phyloP scores from a whole-genome alignment of 1,140 invertebrate species.

The Aphelenchoides fujianensis region DNA sequence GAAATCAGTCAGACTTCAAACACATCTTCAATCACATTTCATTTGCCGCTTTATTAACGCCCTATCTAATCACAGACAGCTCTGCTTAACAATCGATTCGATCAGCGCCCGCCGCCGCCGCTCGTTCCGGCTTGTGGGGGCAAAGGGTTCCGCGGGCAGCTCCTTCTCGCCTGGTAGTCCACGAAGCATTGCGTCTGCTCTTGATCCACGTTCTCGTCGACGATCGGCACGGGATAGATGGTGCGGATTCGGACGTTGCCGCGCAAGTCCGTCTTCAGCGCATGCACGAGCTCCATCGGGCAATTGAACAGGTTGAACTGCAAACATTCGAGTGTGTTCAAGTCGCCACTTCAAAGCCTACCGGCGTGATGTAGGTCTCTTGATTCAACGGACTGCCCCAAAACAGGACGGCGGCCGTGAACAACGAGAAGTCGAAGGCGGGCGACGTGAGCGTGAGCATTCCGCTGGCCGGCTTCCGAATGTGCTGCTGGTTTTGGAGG shows the following conservation, averaged over 20 bases:
- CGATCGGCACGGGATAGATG: neutral
- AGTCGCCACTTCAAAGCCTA: neutral
- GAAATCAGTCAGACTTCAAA: no score
- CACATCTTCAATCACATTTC: no score
- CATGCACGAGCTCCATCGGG: neutral
- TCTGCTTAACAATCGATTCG: no score
- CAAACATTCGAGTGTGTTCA: neutral
- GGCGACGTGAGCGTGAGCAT: neutral
- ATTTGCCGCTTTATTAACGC: no score
- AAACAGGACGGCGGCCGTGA: neutral
- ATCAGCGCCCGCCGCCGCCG: no score
- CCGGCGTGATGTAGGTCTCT: neutral
- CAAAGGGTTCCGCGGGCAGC: no score
- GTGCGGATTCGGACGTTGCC: neutral
- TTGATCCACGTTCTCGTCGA: no score
- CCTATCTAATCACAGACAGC: no score
- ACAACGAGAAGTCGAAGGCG: neutral
- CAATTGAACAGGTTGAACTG: neutral
- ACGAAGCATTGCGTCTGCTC: no score
- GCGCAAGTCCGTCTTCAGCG: neutral
- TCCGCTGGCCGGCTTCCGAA: neutral
- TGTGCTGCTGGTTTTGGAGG: neutral
- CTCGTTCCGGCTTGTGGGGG: no score
- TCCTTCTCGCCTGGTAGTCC: no score
- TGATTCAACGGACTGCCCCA: neutral